These are phyloP conservation scores for Xyrichtys novacula DNA, from an alignment of 2,797 vertebrate species.

Conservation along the genomic window DNA sequence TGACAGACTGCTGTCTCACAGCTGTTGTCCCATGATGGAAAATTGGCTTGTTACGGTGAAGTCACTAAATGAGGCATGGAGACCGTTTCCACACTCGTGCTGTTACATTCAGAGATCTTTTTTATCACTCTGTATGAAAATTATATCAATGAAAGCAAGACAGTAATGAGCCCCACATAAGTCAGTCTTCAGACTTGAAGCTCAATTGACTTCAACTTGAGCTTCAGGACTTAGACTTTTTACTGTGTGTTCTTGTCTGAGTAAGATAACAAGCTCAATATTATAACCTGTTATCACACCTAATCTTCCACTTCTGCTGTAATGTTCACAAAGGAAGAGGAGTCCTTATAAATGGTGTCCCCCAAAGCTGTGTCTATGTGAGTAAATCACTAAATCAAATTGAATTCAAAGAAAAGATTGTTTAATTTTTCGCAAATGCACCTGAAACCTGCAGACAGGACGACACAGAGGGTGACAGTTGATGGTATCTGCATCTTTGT, in stretches of 20 bases:
- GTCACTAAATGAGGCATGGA: conserved; percentile 25
- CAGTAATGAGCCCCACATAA: too few relatives aligned
- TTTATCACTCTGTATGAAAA: not conserved
- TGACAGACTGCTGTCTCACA: conserved; percentile 5
- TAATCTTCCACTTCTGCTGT: too few relatives aligned
- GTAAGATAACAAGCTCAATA: too few relatives aligned
- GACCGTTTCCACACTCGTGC: conserved; percentile 10
- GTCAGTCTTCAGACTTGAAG: too few relatives aligned
- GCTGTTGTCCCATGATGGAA: not conserved
- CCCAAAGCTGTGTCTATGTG: not conserved
- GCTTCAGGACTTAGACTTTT: too few relatives aligned
- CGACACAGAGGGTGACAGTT: conserved; percentile 24
- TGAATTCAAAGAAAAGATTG: not conserved
- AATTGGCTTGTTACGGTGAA: conserved; percentile 20
- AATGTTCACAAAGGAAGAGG: too few relatives aligned
- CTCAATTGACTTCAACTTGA: too few relatives aligned
- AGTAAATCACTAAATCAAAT: conserved; percentile 5
- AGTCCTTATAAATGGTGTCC: too few relatives aligned
- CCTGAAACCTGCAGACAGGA: conserved; percentile 18
- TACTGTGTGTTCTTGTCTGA: too few relatives aligned
- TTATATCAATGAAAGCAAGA: too few relatives aligned
- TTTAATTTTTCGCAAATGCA: conserved; percentile 14
- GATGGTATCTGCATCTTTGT: conserved; percentile 14
- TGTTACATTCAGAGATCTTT: not conserved
- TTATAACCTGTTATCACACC: too few relatives aligned